Evolutionary conservation across 2,888 invertebrate species (phyloP).

Genomic region (Dryococelus australis): DNA sequence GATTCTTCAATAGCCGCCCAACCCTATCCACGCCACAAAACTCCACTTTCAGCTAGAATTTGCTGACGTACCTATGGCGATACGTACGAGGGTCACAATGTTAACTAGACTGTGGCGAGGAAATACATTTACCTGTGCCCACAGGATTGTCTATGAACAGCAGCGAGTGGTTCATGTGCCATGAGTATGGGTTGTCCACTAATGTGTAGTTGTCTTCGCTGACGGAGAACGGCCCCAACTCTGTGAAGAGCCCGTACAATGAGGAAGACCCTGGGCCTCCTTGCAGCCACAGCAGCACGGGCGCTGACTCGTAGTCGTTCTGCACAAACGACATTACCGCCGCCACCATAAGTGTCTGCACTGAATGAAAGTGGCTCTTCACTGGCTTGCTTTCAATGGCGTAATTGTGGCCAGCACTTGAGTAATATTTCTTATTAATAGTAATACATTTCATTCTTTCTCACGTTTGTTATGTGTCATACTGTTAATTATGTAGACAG

Average conservation of each 20-base stretch:
- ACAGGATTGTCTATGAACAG: conserved; percentile 74
- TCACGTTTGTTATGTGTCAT: too few relatives aligned
- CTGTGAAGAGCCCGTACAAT: conserved; percentile 65
- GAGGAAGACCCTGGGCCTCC: conserved; percentile 68
- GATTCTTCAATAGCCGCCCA: too few relatives aligned
- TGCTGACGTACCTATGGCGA: too few relatives aligned
- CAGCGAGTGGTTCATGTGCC: conserved; percentile 69
- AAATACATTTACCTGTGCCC: conserved; percentile 61
- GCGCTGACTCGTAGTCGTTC: conserved; percentile 59
- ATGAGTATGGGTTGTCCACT: conserved; percentile 60
- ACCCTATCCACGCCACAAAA: too few relatives aligned
- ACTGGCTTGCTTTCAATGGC: too few relatives aligned
- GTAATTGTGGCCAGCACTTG: too few relatives aligned
- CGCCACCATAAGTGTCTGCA: neutral
- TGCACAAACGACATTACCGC: conserved; percentile 46
- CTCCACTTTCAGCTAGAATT: too few relatives aligned
- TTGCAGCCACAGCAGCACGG: conserved; percentile 67
- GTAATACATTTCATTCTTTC: neutral
- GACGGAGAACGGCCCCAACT: conserved; percentile 69
- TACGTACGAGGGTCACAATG: too few relatives aligned
- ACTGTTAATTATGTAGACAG: too few relatives aligned
- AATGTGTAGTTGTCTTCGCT: conserved; percentile 60
- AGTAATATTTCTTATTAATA: neutral
- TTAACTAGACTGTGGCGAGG: too few relatives aligned
- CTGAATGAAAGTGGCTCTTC: too few relatives aligned